These are phyloP conservation scores for Nebria brevicollis DNA, from an alignment of 2,888 invertebrate genomes.

Conservation along the genomic window DNA sequence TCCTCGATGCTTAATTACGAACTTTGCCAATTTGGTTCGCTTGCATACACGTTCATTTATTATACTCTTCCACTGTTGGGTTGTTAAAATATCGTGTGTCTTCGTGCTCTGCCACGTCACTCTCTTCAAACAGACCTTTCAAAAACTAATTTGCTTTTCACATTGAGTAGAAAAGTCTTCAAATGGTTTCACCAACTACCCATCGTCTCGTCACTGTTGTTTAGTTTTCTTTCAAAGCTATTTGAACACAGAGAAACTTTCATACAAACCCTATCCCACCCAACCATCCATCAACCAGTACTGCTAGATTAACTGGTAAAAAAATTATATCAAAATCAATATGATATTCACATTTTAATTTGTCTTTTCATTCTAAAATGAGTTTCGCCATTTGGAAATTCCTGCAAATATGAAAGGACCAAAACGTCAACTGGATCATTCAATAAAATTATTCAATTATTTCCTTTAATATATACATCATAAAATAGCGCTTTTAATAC, in stretches of 20 bases:
- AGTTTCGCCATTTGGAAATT: no score
- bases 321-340: no score
- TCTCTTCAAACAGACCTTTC: conserved; percentile 46
- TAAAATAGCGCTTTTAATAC: background rate
- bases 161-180: conserved; percentile 37
- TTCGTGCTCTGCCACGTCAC: conserved; percentile 8
- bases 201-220: background rate
- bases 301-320: no score
- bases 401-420: no score
- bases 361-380: no score
- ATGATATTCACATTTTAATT: no score
- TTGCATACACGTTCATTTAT: conserved; percentile 42
- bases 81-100: background rate
- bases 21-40: conserved; percentile 52
- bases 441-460: background rate
- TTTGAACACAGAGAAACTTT: background rate
- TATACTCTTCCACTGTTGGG: conserved; percentile 25
- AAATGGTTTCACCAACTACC: background rate
- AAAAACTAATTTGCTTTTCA: conserved; percentile 45
- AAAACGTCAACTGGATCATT: background rate
- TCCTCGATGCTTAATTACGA: conserved; percentile 50
- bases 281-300: no score
- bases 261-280: no score
- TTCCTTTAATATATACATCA: background rate
- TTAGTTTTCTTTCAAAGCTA: background rate